Percentiles rank a stretch among this genome's conserved stretches.
These are phyloP conservation scores for Myripristis murdjan DNA, from an alignment of 2,797 vertebrate species.

Conservation along the genomic window DNA sequence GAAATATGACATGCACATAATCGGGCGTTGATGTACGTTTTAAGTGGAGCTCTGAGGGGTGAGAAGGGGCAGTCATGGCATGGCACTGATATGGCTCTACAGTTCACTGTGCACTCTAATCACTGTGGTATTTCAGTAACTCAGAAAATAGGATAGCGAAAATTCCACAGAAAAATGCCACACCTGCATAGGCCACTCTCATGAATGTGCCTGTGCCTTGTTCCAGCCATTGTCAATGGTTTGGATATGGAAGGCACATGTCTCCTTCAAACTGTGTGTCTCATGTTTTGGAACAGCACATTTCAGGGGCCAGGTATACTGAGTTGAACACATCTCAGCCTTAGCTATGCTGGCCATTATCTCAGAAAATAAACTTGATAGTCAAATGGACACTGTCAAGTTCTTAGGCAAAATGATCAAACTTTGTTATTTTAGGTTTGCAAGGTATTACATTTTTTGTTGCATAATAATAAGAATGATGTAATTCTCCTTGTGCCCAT, in stretches of 20 bases:
- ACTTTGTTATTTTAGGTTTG: no score
- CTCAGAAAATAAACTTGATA: not conserved
- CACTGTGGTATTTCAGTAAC: conserved; percentile 43
- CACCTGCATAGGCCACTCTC: not conserved
- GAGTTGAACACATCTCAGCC: not conserved
- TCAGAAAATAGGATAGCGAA: conserved; percentile 41
- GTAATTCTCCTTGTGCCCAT: no score
- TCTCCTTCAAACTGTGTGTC: conserved; percentile 19
- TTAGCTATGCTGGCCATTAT: not conserved
- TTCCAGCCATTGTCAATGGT: conserved; percentile 20
- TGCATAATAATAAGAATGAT: no score
- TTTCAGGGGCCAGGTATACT: not conserved
- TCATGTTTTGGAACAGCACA: conserved; percentile 17
- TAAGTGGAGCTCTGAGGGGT: not conserved
- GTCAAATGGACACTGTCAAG: not conserved
- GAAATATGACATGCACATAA: not conserved
- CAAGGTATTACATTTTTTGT: no score
- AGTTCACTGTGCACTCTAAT: conserved; percentile 34
- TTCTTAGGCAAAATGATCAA: conserved; percentile 8
- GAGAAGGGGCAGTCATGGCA: not conserved
- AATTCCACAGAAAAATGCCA: conserved; percentile 34
- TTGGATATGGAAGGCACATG: conserved; percentile 34
- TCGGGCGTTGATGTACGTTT: not conserved
- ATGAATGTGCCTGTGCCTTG: conserved; percentile 15
- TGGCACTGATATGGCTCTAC: not conserved